Percentiles rank a stretch among this genome's conserved stretches.
Conservation (phyloP, 1,140 invertebrate species). For the Bombus difficillimus region DNA sequence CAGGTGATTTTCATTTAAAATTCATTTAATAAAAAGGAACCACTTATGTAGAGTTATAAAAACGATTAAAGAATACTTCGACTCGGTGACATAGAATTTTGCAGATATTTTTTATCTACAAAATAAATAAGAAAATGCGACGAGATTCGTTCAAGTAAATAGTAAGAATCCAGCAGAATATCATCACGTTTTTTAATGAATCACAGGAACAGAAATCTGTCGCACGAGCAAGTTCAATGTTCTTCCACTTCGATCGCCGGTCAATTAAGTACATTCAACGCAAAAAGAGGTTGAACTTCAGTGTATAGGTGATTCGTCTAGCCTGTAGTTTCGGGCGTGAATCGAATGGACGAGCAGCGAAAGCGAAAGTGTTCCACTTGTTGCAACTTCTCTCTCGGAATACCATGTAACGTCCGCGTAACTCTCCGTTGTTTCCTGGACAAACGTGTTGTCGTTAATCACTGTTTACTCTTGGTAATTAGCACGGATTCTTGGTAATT, state of each 20-base stretch:
- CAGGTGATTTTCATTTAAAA: conserved; percentile 86
- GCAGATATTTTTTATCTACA: neutral
- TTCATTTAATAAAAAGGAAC: neutral
- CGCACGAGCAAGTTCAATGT: conserved; percentile 22
- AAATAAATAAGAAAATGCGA: neutral
- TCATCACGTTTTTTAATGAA: too few species aligned
- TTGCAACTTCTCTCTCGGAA: conserved; percentile 60
- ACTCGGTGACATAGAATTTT: too few species aligned
- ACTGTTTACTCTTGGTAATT: too few species aligned
- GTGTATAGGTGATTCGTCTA: neutral
- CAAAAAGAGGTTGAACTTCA: neutral
- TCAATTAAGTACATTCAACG: neutral
- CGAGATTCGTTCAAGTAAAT: neutral
- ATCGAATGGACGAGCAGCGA: conserved; percentile 59
- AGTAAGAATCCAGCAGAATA: neutral
- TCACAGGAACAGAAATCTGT: too few species aligned
- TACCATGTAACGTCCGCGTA: conserved; percentile 52
- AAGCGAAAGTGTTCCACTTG: conserved; percentile 80
- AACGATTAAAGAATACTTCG: too few species aligned
- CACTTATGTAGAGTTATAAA: too few species aligned
- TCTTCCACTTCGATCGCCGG: neutral
- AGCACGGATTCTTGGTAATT: too few species aligned
- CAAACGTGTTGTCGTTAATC: neutral
- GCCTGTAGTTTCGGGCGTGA: conserved; percentile 29
- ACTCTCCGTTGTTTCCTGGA: conserved; percentile 24